Conservation (phyloP, 2,888 invertebrate species). For the Rhyacophila evoluta region DNA sequence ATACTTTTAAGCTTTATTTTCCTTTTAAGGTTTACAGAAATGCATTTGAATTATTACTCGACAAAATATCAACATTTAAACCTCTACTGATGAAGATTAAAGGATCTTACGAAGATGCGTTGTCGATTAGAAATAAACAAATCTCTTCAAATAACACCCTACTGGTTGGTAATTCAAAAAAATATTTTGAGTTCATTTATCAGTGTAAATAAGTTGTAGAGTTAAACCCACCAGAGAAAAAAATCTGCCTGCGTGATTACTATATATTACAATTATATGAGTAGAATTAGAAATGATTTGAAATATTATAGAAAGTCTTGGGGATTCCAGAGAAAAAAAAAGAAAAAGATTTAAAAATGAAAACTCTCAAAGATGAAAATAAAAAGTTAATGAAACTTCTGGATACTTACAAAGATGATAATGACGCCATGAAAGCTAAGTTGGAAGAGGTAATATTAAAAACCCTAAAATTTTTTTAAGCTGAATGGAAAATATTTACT, state of each 20-base stretch:
- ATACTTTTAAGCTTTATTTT: too few species aligned
- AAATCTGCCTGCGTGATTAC: too few species aligned
- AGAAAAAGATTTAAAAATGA: slow-evolving; percentile 58
- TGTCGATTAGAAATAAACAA: slow-evolving; percentile 62
- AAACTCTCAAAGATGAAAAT: slow-evolving; percentile 60
- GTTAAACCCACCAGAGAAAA: too few species aligned
- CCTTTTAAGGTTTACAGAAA: slow-evolving; percentile 63
- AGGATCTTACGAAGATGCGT: slow-evolving; percentile 63
- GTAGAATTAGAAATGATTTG: too few species aligned
- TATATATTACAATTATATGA: too few species aligned
- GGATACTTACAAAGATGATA: background rate
- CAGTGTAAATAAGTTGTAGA: too few species aligned
- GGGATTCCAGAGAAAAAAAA: slow-evolving; percentile 47
- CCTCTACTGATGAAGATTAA: slow-evolving; percentile 62
- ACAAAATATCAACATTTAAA: slow-evolving; percentile 62
- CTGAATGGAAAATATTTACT: too few species aligned
- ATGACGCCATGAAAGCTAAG: background rate
- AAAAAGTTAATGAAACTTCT: slow-evolving; percentile 59
- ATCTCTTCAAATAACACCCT: slow-evolving; percentile 56
- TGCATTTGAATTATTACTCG: slow-evolving; percentile 61
- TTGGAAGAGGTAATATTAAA: background rate
- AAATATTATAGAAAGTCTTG: slow-evolving; percentile 34
- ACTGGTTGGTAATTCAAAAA: slow-evolving; percentile 36
- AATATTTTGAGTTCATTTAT: too few species aligned
- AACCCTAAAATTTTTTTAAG: background rate